These are phyloP conservation scores for Cheilosia grossa DNA, from an alignment of 2,888 invertebrate species.

Conservation along the genomic window DNA sequence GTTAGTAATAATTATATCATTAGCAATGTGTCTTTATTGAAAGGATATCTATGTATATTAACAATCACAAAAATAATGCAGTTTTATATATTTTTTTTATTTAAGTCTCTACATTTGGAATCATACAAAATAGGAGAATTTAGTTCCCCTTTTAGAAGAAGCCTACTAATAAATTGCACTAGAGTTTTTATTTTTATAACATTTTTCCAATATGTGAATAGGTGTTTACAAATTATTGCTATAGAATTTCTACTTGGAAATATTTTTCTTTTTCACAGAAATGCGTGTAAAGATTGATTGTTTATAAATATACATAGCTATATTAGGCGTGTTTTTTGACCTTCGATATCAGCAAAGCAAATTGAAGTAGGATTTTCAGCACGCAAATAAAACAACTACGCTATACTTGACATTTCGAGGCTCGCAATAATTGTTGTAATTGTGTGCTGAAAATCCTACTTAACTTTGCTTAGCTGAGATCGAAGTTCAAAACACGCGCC, in stretches of 20 bases:
- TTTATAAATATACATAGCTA: constrained; percentile 25
- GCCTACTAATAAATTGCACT: constrained; percentile 68
- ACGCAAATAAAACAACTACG: too few species aligned
- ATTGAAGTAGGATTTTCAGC: too few species aligned
- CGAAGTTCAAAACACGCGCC: too few species aligned
- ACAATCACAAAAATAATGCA: constrained; percentile 53
- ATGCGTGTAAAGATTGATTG: constrained; percentile 59
- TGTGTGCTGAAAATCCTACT: too few species aligned
- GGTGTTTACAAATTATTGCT: constrained; percentile 57
- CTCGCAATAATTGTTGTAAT: too few species aligned
- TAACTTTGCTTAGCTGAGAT: too few species aligned
- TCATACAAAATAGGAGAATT: constrained; percentile 46
- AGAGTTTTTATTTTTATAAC: constrained; percentile 35
- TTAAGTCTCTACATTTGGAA: constrained; percentile 18
- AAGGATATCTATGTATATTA: constrained; percentile 1
- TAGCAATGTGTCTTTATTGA: constrained; percentile 38
- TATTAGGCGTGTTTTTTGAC: too few species aligned
- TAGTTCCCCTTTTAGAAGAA: constrained; percentile 24
- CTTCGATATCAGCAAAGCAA: too few species aligned
- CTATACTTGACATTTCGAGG: too few species aligned
- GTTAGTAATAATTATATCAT: constrained; percentile 31
- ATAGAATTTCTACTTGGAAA: constrained; percentile 60
- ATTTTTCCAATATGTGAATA: constrained; percentile 34
- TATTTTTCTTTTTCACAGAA: constrained; percentile 58
- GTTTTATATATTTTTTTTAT: background rate